Evolutionary conservation across 2,113 vertebrate species (phyloP).

Genomic region (Chloroceryle aenea): DNA sequence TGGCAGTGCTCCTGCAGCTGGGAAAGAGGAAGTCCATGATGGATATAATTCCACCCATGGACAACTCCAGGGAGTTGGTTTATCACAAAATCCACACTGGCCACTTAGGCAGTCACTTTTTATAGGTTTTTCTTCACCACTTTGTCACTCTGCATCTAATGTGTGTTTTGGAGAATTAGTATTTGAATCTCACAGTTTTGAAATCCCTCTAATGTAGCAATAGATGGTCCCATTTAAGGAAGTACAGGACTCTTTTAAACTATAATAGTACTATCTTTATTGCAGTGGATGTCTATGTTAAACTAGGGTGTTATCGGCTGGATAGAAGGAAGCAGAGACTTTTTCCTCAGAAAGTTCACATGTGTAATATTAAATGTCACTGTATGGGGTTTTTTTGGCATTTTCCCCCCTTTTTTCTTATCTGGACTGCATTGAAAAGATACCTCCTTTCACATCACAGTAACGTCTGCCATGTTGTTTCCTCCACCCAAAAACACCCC

Average conservation of each 20-base stretch:
- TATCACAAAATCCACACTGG: background rate
- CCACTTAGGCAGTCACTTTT: background rate
- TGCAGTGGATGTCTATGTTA: background rate
- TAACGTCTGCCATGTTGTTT: background rate
- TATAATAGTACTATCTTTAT: background rate
- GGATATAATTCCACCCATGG: background rate
- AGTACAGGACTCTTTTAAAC: background rate
- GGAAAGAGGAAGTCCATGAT: rapidly evolving
- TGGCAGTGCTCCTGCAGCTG: background rate
- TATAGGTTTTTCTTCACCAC: background rate
- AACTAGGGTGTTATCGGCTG: background rate
- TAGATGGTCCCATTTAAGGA: background rate
- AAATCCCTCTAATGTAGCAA: background rate
- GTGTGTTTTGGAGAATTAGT: background rate
- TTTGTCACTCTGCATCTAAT: background rate
- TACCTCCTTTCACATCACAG: rapidly evolving
- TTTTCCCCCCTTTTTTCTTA: background rate
- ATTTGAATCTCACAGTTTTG: background rate
- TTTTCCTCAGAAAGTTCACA: background rate
- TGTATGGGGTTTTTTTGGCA: background rate
- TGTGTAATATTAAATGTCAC: rapidly evolving
- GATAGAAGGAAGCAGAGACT: background rate
- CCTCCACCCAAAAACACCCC: background rate
- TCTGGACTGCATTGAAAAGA: background rate
- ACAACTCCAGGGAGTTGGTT: background rate